Evolutionary conservation across 1,140 invertebrate genomes (phyloP).

Genomic region (Caenorhabditis latens): DNA sequence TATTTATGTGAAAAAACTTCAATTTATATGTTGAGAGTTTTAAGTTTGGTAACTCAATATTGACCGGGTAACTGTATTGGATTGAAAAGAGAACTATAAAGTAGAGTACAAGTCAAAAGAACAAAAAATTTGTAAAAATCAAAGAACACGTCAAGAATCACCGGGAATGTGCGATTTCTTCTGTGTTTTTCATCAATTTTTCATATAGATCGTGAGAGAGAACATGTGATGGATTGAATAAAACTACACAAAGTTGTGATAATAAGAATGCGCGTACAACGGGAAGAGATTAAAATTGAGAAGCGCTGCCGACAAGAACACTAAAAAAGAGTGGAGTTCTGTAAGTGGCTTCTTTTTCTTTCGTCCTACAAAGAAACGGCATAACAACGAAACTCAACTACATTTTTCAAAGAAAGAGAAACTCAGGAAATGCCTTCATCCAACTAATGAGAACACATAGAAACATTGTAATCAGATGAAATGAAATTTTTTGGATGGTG

Average conservation of each 20-base stretch:
- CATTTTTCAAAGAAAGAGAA: background rate
- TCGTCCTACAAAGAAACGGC: background rate
- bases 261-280: background rate
- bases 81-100: too few relatives aligned
- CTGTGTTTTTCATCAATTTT: background rate
- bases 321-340: background rate
- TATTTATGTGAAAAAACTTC: too few relatives aligned
- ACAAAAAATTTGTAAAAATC: background rate
- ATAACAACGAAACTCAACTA: background rate
- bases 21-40: too few relatives aligned
- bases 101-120: background rate
- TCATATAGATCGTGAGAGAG: conserved; percentile 22
- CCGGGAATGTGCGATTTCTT: background rate
- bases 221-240: conserved; percentile 35
- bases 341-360: background rate
- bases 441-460: background rate
- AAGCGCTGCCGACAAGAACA: background rate
- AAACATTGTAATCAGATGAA: background rate
- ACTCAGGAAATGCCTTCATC: background rate
- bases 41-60: too few relatives aligned
- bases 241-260: conserved; percentile 33
- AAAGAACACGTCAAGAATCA: background rate
- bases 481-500: background rate
- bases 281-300: conserved; percentile 1
- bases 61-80: too few relatives aligned